Percentiles rank a stretch among this genome's conserved stretches.
phyloP scores from a whole-genome alignment of 2,888 invertebrate genomes.

The Alviniconcha strummeri region DNA sequence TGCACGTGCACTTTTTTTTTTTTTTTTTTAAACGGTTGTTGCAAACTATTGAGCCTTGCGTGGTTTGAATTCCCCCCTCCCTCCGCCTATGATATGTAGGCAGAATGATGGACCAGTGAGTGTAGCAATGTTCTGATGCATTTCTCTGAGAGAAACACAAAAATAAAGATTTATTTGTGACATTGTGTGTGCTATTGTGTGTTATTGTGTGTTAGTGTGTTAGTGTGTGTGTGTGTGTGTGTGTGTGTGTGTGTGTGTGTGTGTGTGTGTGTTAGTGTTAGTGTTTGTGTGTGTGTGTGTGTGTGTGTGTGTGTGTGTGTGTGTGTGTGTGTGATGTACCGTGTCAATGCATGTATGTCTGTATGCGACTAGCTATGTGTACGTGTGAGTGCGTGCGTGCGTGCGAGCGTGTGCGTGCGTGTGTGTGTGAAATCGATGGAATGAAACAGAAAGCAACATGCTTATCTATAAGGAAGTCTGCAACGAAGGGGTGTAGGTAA shows the following conservation, averaged over 20 bases:
- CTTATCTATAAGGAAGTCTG: not conserved
- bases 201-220: not conserved
- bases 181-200: not conserved
- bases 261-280: not conserved
- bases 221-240: slow-evolving; percentile 17
- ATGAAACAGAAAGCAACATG: no score
- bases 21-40: not conserved
- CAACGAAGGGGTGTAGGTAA: not conserved
- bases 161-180: slow-evolving; percentile 27
- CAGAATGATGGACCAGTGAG: slow-evolving; percentile 18
- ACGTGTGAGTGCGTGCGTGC: not conserved
- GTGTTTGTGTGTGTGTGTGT: not conserved
- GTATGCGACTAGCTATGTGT: not conserved
- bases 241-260: not conserved
- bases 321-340: not conserved
- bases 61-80: not conserved
- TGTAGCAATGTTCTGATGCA: not conserved
- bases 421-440: not conserved
- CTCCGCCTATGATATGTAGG: slow-evolving; percentile 3
- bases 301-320: not conserved
- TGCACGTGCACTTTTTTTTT: not conserved
- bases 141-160: not conserved
- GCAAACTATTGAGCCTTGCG: not conserved
- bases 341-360: not conserved
- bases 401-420: slow-evolving; percentile 11